These are phyloP conservation scores for Babyrousa celebensis DNA, from an alignment of 2,797 vertebrate species.

Conservation along the genomic window DNA sequence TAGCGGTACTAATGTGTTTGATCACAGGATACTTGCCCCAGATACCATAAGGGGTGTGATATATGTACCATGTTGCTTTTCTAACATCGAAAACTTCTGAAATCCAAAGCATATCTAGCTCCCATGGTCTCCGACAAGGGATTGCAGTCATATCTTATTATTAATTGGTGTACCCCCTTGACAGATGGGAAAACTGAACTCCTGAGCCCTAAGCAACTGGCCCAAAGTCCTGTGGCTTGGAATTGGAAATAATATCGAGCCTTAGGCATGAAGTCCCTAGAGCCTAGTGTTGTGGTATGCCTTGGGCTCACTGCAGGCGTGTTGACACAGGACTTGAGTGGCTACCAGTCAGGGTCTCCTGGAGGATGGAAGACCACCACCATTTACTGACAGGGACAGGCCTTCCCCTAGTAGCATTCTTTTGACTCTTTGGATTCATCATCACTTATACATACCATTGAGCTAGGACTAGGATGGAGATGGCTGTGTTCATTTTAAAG, in stretches of 20 bases:
- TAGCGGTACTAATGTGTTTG: not conserved
- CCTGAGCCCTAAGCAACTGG: constrained; percentile 1
- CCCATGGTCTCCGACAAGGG: constrained; percentile 20
- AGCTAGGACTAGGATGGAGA: not conserved
- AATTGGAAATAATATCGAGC: constrained; percentile 8
- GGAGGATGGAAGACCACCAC: not conserved
- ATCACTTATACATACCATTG: constrained; percentile 33
- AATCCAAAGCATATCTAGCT: constrained; percentile 4
- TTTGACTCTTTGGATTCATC: not conserved
- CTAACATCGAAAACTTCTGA: constrained; percentile 63
- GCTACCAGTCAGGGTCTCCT: not conserved
- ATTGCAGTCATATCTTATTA: not conserved
- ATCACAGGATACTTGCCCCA: not conserved
- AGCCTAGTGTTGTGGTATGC: not conserved
- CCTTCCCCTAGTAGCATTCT: not conserved
- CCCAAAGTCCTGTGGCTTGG: not conserved
- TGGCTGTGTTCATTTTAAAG: constrained; percentile 44
- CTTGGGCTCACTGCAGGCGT: not conserved
- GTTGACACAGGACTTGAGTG: not conserved
- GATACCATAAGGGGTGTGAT: not conserved
- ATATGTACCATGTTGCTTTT: constrained; percentile 6
- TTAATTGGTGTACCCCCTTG: constrained; percentile 32
- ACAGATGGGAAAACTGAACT: constrained; percentile 60
- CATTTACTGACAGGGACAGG: constrained; percentile 12
- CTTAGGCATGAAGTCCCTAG: not conserved